phyloP scores from a whole-genome alignment of 2,113 vertebrate species.

The Rousettus leschenaultii region DNA sequence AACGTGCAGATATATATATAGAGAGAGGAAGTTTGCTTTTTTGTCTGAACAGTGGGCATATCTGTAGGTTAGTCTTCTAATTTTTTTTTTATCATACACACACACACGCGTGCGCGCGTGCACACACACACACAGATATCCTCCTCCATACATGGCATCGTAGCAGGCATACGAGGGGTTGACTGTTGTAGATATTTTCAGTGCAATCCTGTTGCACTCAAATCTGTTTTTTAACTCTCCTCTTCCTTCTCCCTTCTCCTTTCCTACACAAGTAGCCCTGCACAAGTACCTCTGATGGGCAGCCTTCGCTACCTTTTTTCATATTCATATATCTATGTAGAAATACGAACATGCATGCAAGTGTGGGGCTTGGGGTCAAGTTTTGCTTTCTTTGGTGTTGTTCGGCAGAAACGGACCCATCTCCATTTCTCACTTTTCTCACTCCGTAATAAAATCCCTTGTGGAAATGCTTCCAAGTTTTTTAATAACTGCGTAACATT shows the following conservation, averaged over 20 bases:
- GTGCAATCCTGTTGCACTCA: neutral
- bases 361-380: neutral
- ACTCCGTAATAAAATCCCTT: neutral
- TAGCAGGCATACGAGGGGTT: neutral
- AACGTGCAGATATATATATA: rapidly evolving
- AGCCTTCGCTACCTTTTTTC: neutral
- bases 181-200: neutral
- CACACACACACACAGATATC: neutral
- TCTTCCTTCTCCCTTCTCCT: neutral
- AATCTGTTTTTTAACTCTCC: neutral
- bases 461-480: neutral
- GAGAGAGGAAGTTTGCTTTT: neutral
- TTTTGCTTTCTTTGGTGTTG: neutral
- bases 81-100: neutral
- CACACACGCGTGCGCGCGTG: no score
- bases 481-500: neutral
- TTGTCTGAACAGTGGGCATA: neutral
- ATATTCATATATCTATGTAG: no score
- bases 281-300: neutral
- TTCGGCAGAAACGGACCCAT: neutral
- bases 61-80: neutral
- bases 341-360: neutral
- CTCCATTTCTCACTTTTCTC: neutral
- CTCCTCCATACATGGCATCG: neutral
- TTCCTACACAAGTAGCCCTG: neutral